These are phyloP conservation scores for Drosophila micromelanica DNA, from an alignment of 1,140 invertebrate genomes.

Conservation along the genomic window DNA sequence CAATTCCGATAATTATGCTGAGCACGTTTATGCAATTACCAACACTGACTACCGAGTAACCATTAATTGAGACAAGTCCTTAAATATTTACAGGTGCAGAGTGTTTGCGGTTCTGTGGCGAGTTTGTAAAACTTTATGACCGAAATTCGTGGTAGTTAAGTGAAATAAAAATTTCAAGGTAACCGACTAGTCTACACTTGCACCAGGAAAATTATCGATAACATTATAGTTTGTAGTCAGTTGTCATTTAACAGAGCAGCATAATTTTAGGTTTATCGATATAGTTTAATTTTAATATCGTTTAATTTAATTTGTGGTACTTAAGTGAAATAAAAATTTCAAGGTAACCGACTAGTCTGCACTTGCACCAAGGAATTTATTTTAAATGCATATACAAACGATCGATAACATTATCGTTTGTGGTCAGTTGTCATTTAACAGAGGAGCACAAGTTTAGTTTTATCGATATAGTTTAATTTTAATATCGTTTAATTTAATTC, in stretches of 20 bases:
- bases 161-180: background rate
- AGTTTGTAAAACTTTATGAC: constrained; percentile 43
- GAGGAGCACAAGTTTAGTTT: too few species aligned
- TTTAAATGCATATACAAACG: background rate
- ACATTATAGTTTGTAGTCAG: too few species aligned
- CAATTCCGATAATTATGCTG: constrained; percentile 32
- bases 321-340: constrained; percentile 1
- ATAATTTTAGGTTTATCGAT: too few species aligned
- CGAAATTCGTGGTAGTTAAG: constrained; percentile 20
- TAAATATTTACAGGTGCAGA: background rate
- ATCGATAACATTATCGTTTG: too few species aligned
- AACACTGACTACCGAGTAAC: background rate
- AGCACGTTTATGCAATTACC: constrained; percentile 14
- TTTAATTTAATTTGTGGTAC: too few species aligned
- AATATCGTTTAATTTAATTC: too few species aligned
- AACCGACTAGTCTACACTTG: background rate
- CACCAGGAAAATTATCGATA: background rate
- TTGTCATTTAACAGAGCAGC: too few species aligned
- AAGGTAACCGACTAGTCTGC: background rate
- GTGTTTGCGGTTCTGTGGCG: background rate
- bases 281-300: too few species aligned
- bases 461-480: too few species aligned
- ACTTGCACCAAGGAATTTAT: background rate
- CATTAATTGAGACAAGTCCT: background rate
- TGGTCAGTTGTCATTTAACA: too few species aligned